phyloP scores from a whole-genome alignment of 2,888 invertebrate species.

The Brachynemurus nebulosus region DNA sequence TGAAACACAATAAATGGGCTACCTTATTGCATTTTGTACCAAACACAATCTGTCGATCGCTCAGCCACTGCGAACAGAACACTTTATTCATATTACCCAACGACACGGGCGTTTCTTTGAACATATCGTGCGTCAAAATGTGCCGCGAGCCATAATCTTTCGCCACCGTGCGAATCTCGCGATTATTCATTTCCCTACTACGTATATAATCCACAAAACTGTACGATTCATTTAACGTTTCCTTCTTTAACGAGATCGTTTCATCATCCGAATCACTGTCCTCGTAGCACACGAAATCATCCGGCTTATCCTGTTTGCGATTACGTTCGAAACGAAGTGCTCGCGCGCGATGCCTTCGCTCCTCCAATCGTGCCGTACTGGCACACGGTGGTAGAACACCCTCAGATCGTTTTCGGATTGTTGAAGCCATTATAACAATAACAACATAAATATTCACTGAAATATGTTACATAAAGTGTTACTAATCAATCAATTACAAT shows the following conservation, averaged over 20 bases:
- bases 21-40: slow-evolving; percentile 97
- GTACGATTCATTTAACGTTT: slow-evolving; percentile 62
- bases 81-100: slow-evolving; percentile 83
- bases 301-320: slow-evolving; percentile 73
- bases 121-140: slow-evolving; percentile 80
- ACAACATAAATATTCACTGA: too few species aligned
- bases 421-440: slow-evolving; percentile 60
- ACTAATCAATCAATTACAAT: too few species aligned
- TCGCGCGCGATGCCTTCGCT: slow-evolving; percentile 52
- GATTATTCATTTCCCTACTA: slow-evolving; percentile 58
- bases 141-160: slow-evolving; percentile 74
- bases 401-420: slow-evolving; percentile 52
- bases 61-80: slow-evolving; percentile 93
- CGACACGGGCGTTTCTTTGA: slow-evolving; percentile 69
- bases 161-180: slow-evolving; percentile 56
- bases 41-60: slow-evolving; percentile 87
- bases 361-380: slow-evolving; percentile 53
- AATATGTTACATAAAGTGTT: too few species aligned
- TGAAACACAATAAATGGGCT: slow-evolving; percentile 17
- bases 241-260: slow-evolving; percentile 54
- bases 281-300: slow-evolving; percentile 81
- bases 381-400: slow-evolving; percentile 70
- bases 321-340: slow-evolving; percentile 54
- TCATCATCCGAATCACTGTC: slow-evolving; percentile 81
- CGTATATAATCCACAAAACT: slow-evolving; percentile 77